Evolutionary conservation across 2,797 vertebrate genomes (phyloP), one percentile per base, ranked within the genome.

Genomic region (Epinephelus coioides): DNA sequence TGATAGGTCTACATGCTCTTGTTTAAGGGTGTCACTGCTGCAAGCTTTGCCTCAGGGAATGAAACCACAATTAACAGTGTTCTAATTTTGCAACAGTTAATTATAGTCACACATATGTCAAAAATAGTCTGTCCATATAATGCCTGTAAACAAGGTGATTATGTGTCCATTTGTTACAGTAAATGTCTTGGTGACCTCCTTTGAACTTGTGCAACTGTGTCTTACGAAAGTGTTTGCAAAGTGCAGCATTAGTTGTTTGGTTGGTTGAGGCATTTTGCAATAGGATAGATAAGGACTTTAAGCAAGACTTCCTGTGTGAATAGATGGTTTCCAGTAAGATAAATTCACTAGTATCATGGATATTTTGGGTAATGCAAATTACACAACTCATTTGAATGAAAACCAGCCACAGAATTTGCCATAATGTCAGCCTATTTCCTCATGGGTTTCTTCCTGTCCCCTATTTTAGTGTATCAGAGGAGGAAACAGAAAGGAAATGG

Each of bases 401-500:
- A 51, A 62, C 1, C 30, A 73, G 46, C 4, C 17, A 11, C 0
- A 9, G 6, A 72, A 50, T 66, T 60, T 57, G 4, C 23, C 17
- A 40, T 23, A 27, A 5, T 53, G 27, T 14, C 13, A 4, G 38
- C 14, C 30, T 34, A 4, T 59, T 87, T 85, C 69, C 79, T 87
- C 34, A 38, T 79, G 30, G 18, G 7, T 23, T 70, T 61, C 11
- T 6, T 6, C 30, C 0, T 54, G 5, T 51, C 1, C 70, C 82
- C 5, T 50, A 13, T 78, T 89, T 74, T 27, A 95, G 93, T 93
- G 40, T 50, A 84, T 75, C 86, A 57, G 59, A 92, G 64, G 63
- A 87, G 71, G 78, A 87, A 83, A 54, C 79, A 62, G 38, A 86
- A 66, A 34, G 8, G 1, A 30, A 49, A 49, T 1, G 15, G 18